These are phyloP conservation scores for Avahi laniger DNA, from an alignment of 2,797 vertebrate species.

Conservation along the genomic window DNA sequence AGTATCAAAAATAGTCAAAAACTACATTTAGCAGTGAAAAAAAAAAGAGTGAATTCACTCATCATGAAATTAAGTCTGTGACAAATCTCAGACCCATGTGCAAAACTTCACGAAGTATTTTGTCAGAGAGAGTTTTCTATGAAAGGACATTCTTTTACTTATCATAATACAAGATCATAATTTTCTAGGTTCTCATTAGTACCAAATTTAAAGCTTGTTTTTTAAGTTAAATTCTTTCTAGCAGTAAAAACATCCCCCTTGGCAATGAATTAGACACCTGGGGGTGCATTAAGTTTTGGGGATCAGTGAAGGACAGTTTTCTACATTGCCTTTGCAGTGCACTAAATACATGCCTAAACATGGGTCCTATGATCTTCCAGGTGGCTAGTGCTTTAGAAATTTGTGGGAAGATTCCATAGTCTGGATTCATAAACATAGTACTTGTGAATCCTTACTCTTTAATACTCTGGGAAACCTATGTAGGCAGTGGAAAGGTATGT, in stretches of 20 bases:
- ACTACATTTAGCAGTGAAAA: constrained; percentile 75
- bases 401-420: background rate
- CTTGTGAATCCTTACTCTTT: background rate
- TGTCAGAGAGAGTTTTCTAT: constrained; percentile 81
- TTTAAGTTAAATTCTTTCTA: constrained; percentile 24
- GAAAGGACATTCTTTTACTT: constrained; percentile 72
- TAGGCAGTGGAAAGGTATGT: background rate
- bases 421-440: background rate
- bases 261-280: background rate
- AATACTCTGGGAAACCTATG: background rate
- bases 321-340: background rate
- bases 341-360: background rate
- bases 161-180: constrained; percentile 69
- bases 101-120: constrained; percentile 78
- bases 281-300: background rate
- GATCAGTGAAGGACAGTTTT: background rate
- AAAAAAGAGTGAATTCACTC: constrained; percentile 80
- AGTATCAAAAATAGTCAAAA: constrained; percentile 79
- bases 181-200: constrained; percentile 76
- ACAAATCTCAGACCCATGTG: constrained; percentile 76
- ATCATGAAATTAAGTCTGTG: constrained; percentile 81
- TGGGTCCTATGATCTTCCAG: background rate
- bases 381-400: background rate
- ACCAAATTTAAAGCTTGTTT: constrained; percentile 43
- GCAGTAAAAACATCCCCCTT: background rate